Percentiles rank a stretch among this genome's conserved stretches.
phyloP scores from a whole-genome alignment of 2,797 vertebrate species.

The Oreonectes daqikongensis region DNA sequence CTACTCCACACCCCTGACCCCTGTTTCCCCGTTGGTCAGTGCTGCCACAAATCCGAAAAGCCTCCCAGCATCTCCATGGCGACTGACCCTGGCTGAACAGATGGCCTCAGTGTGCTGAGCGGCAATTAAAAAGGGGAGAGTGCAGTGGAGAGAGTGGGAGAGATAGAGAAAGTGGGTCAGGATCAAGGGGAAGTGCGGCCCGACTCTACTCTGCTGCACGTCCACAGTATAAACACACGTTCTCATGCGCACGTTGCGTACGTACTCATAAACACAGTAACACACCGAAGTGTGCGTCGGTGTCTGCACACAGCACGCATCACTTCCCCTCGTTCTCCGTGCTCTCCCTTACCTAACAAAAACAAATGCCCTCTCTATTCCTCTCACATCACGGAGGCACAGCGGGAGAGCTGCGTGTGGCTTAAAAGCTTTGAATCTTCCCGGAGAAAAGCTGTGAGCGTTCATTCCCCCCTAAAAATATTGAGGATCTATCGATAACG shows the following conservation, averaged over 20 bases:
- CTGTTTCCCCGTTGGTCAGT: constrained; percentile 73
- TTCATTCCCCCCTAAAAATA: constrained; percentile 54
- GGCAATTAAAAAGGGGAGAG: constrained; percentile 81
- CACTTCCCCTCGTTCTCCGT: constrained; percentile 48
- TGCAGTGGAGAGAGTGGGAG: constrained; percentile 34
- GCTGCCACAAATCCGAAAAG: constrained; percentile 86
- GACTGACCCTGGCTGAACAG: constrained; percentile 86
- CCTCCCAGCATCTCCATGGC: constrained; percentile 86
- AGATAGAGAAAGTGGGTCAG: constrained; percentile 59
- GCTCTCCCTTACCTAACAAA: constrained; percentile 55
- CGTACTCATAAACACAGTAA: constrained; percentile 28
- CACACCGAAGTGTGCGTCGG: constrained; percentile 5
- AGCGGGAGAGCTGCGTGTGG: constrained; percentile 29
- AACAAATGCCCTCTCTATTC: constrained; percentile 63
- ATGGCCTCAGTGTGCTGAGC: constrained; percentile 87
- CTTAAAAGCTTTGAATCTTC: constrained; percentile 29
- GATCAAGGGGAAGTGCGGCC: constrained; percentile 53
- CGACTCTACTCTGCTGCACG: constrained; percentile 61
- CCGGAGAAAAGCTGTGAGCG: constrained; percentile 42
- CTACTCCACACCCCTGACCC: constrained; percentile 70
- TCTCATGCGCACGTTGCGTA: constrained; percentile 20
- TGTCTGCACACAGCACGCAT: constrained; percentile 54
- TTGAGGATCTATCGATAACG: constrained; percentile 17
- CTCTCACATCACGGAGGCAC: constrained; percentile 44
- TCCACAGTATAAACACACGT: constrained; percentile 51